A percentile compares a stretch with the other conserved stretches of the same genome.
These are phyloP conservation scores for Lycodopsis pacificus DNA, from an alignment of 2,797 vertebrate genomes.

Conservation along the genomic window DNA sequence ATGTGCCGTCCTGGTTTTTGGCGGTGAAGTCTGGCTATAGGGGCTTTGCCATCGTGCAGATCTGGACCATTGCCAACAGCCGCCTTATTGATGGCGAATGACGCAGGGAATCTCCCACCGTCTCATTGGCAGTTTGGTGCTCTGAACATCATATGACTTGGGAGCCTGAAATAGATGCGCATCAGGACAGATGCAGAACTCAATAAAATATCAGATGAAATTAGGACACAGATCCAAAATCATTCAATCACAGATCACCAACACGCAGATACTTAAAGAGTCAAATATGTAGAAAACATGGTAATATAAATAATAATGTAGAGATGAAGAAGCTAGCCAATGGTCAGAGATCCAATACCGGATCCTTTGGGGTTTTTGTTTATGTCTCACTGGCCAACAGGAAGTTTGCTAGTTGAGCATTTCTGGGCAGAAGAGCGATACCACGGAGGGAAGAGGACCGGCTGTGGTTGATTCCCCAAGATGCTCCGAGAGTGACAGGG, in stretches of 20 bases:
- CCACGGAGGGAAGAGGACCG: conserved; percentile 16
- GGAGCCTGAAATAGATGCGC: conserved; percentile 46
- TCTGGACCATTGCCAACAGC: conserved; percentile 54
- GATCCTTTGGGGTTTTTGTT: background rate
- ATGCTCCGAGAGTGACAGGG: conserved; percentile 57
- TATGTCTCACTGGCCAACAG: conserved; percentile 32
- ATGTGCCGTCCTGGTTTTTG: conserved; percentile 58
- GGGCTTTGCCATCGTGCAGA: conserved; percentile 68
- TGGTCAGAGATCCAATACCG: conserved; percentile 30
- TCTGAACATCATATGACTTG: conserved; percentile 61
- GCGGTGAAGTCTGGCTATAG: conserved; percentile 61
- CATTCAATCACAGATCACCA: conserved; percentile 42
- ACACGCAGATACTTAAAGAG: conserved; percentile 47
- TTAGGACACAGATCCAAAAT: conserved; percentile 51
- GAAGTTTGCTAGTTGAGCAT: conserved; percentile 52
- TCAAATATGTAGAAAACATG: conserved; percentile 47
- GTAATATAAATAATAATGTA: conserved; percentile 55
- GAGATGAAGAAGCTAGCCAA: conserved; percentile 42
- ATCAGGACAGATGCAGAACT: conserved; percentile 61
- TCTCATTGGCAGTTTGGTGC: conserved; percentile 50
- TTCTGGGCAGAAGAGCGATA: conserved; percentile 16
- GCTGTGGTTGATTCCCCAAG: conserved; percentile 37
- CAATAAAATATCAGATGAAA: conserved; percentile 58
- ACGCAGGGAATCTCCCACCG: conserved; percentile 56
- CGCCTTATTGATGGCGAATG: conserved; percentile 46